Base-by-base conservation (phyloP, 2,113 vertebrate species). In the Hippoglossus stenolepis region DNA sequence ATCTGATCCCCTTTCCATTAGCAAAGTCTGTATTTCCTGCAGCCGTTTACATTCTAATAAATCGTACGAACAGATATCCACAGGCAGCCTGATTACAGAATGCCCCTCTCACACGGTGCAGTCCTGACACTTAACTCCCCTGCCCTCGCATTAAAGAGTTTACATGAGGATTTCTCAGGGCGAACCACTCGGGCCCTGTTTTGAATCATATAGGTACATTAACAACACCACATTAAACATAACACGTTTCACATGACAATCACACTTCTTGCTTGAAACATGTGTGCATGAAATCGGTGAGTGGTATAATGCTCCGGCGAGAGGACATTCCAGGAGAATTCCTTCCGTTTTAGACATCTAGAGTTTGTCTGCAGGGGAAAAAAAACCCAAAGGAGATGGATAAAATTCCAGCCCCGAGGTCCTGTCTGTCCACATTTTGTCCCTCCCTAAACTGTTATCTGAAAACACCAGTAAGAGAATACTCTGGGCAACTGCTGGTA, bases 401-500 rank as follows among this genome's bases (percentile, higher is more conserved):
- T 89, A 79, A 65, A 84, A 87, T 91, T 86, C 65, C 85, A 59
- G 57, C 77, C 83, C 87, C 35, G 73, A 80, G 78, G 80, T 88
- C 68, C 20, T 79, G 70, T 83, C 82, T 75, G 67, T 88, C 79
- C 67, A 70, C 40, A 35, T 80, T 75, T 53, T 73, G 65, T 74
- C 65, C 72, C 53, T 70, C 76, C 59, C 45, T 43, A 45, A 70
- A 28, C 73, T 81, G 71, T 73, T 85, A 85, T 89, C 83, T 89
- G 58, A 85, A 76, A 84, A 80, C 59, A 76, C 12, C 43, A 28
- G 70, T 85, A 82, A 87, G 0, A 66, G 60, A 88, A 87, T 84
- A 77, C 31, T 31, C 31, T 31, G 31, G 31, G 31, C 31, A 31
- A 31, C 74, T 74, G 62, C 62, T 81, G 61, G 57, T 80, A 70